phyloP scores from a whole-genome alignment of 2,113 vertebrate genomes.

The Pomatorhinus ruficollis region DNA sequence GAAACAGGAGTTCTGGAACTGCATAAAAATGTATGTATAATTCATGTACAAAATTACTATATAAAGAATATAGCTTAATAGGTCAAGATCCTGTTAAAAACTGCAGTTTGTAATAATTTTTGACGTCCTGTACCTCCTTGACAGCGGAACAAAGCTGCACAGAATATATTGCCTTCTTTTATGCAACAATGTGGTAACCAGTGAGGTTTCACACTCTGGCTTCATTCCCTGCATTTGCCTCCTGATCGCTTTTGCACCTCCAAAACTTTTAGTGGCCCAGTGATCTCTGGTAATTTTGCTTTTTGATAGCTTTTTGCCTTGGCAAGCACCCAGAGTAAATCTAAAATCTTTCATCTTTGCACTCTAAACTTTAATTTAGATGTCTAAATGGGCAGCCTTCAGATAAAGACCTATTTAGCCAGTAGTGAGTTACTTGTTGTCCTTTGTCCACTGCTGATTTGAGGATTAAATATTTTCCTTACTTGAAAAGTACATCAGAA shows the following conservation, averaged over 20 bases:
- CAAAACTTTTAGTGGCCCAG: not conserved
- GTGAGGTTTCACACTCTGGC: not conserved
- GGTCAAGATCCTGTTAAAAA: not conserved
- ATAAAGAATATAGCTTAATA: not conserved
- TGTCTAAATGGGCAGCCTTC: not conserved
- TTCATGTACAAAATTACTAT: not conserved
- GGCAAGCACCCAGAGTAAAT: not conserved
- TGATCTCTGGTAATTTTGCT: not conserved
- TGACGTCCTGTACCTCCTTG: not conserved
- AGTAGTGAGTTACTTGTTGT: accelerated
- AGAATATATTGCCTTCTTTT: not conserved
- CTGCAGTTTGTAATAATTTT: not conserved
- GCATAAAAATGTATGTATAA: not conserved
- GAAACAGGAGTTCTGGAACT: not conserved
- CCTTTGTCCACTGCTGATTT: not conserved
- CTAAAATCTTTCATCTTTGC: not conserved
- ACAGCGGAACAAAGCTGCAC: not conserved
- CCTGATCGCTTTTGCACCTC: not conserved
- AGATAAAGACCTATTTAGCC: not conserved
- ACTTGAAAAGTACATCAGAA: not conserved
- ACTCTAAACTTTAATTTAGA: not conserved
- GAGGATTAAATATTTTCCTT: not conserved
- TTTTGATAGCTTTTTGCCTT: not conserved
- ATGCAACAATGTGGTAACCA: not conserved
- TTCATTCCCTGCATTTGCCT: not conserved